Evolutionary conservation across 2,888 invertebrate genomes (phyloP), one percentile per base, ranked within the genome.

Genomic region (Trisateles emortualis): DNA sequence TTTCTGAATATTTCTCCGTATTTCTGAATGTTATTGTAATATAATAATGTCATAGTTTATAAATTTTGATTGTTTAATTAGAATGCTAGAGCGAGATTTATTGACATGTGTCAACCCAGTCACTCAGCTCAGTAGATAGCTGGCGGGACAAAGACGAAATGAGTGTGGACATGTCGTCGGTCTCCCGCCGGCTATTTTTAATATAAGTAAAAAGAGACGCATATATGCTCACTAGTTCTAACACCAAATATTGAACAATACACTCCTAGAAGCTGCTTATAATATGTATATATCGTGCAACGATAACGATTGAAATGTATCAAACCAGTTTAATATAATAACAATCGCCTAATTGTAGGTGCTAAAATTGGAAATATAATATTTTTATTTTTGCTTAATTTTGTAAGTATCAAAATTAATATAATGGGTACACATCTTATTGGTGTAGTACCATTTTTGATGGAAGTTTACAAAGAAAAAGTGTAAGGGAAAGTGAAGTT

Each of bases 341-440:
- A 26, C 8, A 44, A 45, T 26, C 40, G 52, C 56, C 60, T 64
- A 52, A 35, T 1, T 22, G 14, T 0, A 16, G 60, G 64, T 64
- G 57, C 64, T 64, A 40, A 55, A 13, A 47, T 41, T 35, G 14
- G 33, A 38, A 22, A 29, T 24, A 22, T 39, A 9, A 1, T 1
- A 33, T 46, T 45, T 26, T 40, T 52, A 4, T 39, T 52, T 48
- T 50, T 30, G 32, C 39, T 16, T 58, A 43, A 49, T 48, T 62
- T 59, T 48, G 33, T 39, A n/a, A n/a, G n/a, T n/a, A 52, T 51
- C 30, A 5, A 61, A 61, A 52, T 54, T 59, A 17, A 50, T 60
- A 9, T 67, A 52, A 46, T 43, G n/a, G 61, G 40, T 61, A 32
- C 36, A 13, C 51, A 52, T 30, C 57, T 61, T 64, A 53, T 64